Evolutionary conservation across 1,140 invertebrate species (phyloP).

Genomic region (Chlorops oryzae): DNA sequence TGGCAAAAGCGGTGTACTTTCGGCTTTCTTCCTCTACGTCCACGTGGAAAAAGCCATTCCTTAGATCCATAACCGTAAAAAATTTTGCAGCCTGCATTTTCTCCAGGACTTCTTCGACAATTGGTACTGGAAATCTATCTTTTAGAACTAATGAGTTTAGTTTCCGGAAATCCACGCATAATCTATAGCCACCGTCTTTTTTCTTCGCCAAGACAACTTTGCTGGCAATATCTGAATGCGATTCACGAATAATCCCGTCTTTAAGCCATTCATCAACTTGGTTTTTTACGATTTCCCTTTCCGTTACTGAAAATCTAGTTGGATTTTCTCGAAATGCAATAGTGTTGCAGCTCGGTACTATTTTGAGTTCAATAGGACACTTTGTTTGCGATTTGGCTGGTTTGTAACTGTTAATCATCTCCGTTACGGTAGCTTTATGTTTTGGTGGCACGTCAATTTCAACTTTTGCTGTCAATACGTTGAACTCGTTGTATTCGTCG

Average conservation of each 20-base stretch:
- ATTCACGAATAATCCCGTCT: neutral
- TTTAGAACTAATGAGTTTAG: conserved; percentile 19
- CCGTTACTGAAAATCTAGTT: neutral
- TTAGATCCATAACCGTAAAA: conserved; percentile 28
- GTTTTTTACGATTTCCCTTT: neutral
- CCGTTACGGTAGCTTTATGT: neutral
- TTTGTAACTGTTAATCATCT: conserved; percentile 1
- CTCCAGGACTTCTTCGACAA: conserved; percentile 20
- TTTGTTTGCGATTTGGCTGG: no score
- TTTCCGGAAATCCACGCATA: conserved; percentile 23
- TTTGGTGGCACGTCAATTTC: neutral
- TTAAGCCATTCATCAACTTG: conserved; percentile 1
- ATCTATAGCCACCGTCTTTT: conserved; percentile 16
- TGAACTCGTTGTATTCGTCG: neutral
- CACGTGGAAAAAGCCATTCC: conserved; percentile 34
- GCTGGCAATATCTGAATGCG: conserved; percentile 17
- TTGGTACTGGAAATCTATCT: conserved; percentile 19
- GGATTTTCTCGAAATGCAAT: neutral
- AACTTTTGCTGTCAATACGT: no score
- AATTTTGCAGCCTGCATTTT: conserved; percentile 12
- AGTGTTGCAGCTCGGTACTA: neutral
- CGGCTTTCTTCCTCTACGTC: conserved; percentile 19
- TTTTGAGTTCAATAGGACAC: neutral
- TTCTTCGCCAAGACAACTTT: conserved; percentile 26
- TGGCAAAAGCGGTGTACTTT: conserved; percentile 40